phyloP scores from a whole-genome alignment of 2,797 vertebrate genomes.

The Tolypeutes matacus region DNA sequence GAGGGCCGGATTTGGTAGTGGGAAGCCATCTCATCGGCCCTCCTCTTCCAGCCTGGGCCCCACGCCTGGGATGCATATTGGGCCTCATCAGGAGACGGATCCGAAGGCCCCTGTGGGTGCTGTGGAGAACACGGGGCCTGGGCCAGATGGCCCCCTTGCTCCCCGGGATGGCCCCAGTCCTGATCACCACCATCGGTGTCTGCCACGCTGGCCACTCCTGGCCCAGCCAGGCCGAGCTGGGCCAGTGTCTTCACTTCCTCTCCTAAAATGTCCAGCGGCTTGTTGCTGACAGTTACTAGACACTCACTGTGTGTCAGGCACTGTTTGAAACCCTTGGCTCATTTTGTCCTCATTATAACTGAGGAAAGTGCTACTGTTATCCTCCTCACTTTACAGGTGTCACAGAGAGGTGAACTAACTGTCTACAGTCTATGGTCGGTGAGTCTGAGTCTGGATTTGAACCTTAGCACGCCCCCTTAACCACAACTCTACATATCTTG shows the following conservation, averaged over 20 bases:
- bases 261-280: neutral
- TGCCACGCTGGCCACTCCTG: accelerated
- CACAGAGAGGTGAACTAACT: neutral
- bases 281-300: accelerated
- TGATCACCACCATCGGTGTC: neutral
- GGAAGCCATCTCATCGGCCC: neutral
- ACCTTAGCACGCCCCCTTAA: accelerated
- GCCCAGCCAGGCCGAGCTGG: neutral
- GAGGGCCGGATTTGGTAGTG: accelerated
- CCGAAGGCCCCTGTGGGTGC: accelerated
- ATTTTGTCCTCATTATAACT: neutral
- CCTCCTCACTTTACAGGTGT: neutral
- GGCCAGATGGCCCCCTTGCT: accelerated
- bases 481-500: accelerated
- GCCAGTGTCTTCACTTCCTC: neutral
- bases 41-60: neutral
- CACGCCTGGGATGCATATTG: accelerated
- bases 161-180: accelerated
- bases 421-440: neutral
- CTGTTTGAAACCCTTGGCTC: neutral
- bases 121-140: accelerated
- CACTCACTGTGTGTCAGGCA: accelerated
- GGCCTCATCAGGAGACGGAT: accelerated
- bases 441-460: neutral
- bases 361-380: accelerated